These are phyloP conservation scores for Paralichthys olivaceus DNA, from an alignment of 2,113 vertebrate genomes.

Conservation along the genomic window DNA sequence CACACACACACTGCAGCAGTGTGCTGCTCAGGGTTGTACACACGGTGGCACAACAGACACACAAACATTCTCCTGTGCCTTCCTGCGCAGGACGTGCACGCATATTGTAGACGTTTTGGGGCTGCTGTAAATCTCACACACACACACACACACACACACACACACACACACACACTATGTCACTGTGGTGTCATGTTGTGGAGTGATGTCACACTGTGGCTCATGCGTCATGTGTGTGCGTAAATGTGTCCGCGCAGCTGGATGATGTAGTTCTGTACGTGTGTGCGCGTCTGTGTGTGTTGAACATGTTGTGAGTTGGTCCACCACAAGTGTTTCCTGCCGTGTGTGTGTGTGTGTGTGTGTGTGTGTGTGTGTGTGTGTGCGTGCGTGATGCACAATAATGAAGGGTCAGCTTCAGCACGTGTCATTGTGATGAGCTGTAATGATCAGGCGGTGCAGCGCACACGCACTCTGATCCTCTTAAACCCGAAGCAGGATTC, in stretches of 20 bases:
- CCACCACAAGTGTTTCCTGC: no score
- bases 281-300: neutral
- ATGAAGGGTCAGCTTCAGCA: neutral
- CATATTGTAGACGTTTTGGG: neutral
- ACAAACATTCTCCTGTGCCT: neutral
- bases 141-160: neutral
- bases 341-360: neutral
- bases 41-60: constrained; percentile 18
- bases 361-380: neutral
- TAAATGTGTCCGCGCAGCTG: neutral
- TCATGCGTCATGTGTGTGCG: neutral
- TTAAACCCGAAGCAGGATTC: neutral
- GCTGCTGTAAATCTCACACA: neutral
- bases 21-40: neutral
- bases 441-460: no score
- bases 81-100: neutral
- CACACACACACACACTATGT: neutral
- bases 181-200: no score
- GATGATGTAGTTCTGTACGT: neutral
- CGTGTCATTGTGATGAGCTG: no score
- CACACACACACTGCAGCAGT: neutral
- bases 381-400: neutral
- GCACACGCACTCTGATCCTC: neutral
- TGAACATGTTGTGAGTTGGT: neutral
- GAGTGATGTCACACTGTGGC: neutral